Conservation (phyloP, 2,888 invertebrate genomes). For the Dasysyrphus albostriatus region DNA sequence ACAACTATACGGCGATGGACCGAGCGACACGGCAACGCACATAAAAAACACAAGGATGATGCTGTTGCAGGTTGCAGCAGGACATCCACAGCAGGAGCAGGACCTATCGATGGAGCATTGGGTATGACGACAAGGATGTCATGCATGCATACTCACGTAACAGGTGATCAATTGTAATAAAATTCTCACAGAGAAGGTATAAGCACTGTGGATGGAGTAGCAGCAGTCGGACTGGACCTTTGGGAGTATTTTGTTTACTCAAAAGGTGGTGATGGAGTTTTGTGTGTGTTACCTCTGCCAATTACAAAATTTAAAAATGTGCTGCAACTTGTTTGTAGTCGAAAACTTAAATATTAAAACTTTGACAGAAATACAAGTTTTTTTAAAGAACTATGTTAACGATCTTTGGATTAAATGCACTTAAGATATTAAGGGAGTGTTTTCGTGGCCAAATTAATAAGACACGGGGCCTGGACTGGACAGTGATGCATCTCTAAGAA, state of each 20-base stretch:
- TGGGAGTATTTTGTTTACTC: neutral
- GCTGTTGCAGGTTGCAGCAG: constrained; percentile 22
- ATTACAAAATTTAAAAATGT: neutral
- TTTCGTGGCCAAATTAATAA: too few relatives aligned
- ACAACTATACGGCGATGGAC: neutral
- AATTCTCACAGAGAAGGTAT: constrained; percentile 78
- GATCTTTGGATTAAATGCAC: too few relatives aligned
- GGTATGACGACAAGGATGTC: constrained; percentile 53
- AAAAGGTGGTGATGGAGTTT: neutral
- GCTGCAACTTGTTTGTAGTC: neutral
- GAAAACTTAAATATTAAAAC: neutral
- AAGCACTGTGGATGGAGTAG: neutral
- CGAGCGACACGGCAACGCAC: neutral
- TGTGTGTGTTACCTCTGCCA: neutral
- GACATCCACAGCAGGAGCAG: neutral
- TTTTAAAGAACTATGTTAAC: too few relatives aligned
- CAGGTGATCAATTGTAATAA: constrained; percentile 82
- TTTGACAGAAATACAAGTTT: neutral
- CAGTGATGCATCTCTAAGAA: too few relatives aligned
- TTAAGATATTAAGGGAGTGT: too few relatives aligned
- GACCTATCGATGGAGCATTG: constrained; percentile 33
- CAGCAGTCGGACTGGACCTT: too few relatives aligned
- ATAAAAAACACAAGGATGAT: constrained; percentile 37
- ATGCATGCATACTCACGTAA: constrained; percentile 79
- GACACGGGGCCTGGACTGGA: too few relatives aligned